phyloP scores from a whole-genome alignment of 2,797 vertebrate species.

The Alcedo quadribrachys region DNA sequence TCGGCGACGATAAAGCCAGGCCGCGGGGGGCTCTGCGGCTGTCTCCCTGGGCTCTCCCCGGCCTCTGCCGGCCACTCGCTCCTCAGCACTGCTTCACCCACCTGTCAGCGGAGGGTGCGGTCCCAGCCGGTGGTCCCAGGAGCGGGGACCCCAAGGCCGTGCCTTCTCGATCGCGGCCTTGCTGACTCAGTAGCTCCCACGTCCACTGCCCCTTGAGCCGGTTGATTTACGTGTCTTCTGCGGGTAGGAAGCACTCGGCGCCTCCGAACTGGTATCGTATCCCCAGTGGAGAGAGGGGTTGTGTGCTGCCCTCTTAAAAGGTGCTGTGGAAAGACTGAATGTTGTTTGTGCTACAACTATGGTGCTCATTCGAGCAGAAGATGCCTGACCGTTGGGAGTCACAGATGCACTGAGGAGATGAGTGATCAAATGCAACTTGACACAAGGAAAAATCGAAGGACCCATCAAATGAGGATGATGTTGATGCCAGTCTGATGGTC shows the following conservation, averaged over 20 bases:
- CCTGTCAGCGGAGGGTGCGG: neutral
- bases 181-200: neutral
- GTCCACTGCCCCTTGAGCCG: rapidly evolving
- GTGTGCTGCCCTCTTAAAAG: rapidly evolving
- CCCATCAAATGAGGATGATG: neutral
- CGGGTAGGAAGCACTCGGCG: neutral
- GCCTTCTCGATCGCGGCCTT: neutral
- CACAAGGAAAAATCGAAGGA: neutral
- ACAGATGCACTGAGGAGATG: neutral
- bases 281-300: neutral
- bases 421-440: neutral
- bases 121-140: neutral
- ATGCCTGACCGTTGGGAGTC: neutral
- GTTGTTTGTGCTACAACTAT: neutral
- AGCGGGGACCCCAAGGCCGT: neutral
- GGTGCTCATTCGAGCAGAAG: neutral
- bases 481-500: conserved; percentile 28
- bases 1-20: neutral
- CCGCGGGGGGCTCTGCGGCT: too few species aligned
- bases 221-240: too few species aligned
- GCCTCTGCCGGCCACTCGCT: too few species aligned
- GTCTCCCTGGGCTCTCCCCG: neutral
- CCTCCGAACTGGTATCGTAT: neutral
- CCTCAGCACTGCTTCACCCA: too few species aligned
- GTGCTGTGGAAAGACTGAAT: neutral